Conservation (phyloP, 2,113 vertebrate genomes). For the Alaudala cheleensis region DNA sequence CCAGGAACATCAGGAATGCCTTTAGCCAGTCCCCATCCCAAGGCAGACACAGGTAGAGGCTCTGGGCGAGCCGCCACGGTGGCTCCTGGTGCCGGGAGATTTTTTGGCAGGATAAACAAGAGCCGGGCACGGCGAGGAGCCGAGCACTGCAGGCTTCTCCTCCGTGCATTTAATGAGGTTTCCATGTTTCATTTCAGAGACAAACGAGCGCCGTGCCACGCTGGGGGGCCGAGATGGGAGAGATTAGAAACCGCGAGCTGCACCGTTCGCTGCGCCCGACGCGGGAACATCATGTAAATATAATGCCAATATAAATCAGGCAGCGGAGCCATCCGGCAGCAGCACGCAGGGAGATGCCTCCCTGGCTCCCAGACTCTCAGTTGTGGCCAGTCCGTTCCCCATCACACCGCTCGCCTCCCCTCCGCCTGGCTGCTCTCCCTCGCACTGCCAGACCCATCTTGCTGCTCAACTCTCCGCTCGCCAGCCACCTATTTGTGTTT, state of each 20-base stretch:
- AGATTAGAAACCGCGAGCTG: background rate
- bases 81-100: background rate
- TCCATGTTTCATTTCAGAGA: constrained; percentile 69
- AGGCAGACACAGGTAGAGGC: background rate
- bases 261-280: constrained; percentile 18
- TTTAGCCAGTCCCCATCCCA: background rate
- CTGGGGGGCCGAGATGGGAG: constrained; percentile 30
- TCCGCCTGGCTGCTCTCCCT: background rate
- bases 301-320: constrained; percentile 19
- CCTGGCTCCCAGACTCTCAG: background rate
- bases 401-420: background rate
- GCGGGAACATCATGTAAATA: background rate
- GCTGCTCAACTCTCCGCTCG: background rate
- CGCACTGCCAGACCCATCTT: background rate
- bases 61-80: background rate
- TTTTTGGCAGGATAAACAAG: background rate
- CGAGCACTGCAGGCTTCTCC: constrained; percentile 27
- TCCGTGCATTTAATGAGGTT: constrained; percentile 58
- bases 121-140: background rate
- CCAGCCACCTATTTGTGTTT: background rate
- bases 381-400: background rate
- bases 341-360: background rate
- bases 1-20: background rate
- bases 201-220: constrained; percentile 54
- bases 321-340: background rate